phyloP scores from a whole-genome alignment of 1,140 invertebrate species.

The Hestina assimilis region DNA sequence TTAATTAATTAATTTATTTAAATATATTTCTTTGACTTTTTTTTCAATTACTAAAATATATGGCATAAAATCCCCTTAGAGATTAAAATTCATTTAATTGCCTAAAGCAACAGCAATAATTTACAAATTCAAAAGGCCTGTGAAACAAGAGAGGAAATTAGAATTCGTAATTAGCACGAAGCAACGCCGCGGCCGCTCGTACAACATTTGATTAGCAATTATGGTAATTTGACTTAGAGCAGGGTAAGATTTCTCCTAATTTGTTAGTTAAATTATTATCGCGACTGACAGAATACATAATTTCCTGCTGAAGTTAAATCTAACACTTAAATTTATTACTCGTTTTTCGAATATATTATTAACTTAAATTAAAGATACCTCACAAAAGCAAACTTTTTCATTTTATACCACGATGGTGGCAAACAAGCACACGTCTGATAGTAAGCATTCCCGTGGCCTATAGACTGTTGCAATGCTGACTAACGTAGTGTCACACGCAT shows the following conservation, averaged over 20 bases:
- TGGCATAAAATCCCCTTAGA: background rate
- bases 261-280: slow-evolving; percentile 76
- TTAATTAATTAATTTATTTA: background rate
- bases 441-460: too few relatives aligned
- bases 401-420: too few relatives aligned
- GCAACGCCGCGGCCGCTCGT: slow-evolving; percentile 60
- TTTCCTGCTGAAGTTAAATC: slow-evolving; percentile 39
- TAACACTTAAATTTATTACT: slow-evolving; percentile 14
- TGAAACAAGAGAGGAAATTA: slow-evolving; percentile 75
- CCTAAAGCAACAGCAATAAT: slow-evolving; percentile 59
- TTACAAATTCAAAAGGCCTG: slow-evolving; percentile 75
- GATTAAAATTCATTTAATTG: slow-evolving; percentile 63
- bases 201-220: slow-evolving; percentile 78
- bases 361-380: too few relatives aligned
- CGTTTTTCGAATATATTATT: too few relatives aligned
- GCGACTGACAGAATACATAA: slow-evolving; percentile 51
- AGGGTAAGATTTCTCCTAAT: slow-evolving; percentile 75
- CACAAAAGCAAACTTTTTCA: too few relatives aligned
- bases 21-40: background rate
- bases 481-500: too few relatives aligned
- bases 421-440: too few relatives aligned
- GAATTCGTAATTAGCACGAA: slow-evolving; percentile 74
- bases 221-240: slow-evolving; percentile 76
- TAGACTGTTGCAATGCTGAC: too few relatives aligned
- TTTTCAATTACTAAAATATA: background rate